phyloP scores from a whole-genome alignment of 2,113 vertebrate genomes.

The Neotragus pygmaeus region DNA sequence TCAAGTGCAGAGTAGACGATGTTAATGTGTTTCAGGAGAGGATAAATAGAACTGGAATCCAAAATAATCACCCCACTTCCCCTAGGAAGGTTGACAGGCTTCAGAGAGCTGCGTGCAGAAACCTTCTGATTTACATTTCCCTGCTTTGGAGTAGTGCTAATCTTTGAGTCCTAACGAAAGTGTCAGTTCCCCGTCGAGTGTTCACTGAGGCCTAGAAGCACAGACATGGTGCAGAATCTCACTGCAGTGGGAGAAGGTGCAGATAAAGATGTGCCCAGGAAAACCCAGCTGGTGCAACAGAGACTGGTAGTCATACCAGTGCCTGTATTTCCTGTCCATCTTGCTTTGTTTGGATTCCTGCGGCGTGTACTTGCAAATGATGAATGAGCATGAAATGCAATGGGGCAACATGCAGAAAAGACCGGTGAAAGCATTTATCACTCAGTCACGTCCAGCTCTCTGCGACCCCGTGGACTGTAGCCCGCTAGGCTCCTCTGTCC shows the following conservation, averaged over 20 bases:
- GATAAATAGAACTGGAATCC: neutral
- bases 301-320: accelerated
- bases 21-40: neutral
- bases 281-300: accelerated
- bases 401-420: neutral
- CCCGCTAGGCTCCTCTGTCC: neutral
- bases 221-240: neutral
- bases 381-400: accelerated
- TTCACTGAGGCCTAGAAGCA: neutral
- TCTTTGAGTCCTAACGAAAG: neutral
- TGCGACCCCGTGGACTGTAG: accelerated
- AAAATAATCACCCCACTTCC: neutral
- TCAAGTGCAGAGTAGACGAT: neutral
- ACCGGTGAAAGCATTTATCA: accelerated
- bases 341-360: neutral
- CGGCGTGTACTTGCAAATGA: neutral
- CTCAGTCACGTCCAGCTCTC: neutral
- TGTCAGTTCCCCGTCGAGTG: neutral
- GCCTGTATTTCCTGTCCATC: accelerated
- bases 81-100: neutral
- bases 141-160: accelerated
- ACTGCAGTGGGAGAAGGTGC: neutral
- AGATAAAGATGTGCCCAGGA: neutral
- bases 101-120: neutral
- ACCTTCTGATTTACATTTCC: neutral